A percentile compares a stretch with the other conserved stretches of the same genome.
phyloP scores from a whole-genome alignment of 2,888 invertebrate genomes.

The Rhagonycha fulva region DNA sequence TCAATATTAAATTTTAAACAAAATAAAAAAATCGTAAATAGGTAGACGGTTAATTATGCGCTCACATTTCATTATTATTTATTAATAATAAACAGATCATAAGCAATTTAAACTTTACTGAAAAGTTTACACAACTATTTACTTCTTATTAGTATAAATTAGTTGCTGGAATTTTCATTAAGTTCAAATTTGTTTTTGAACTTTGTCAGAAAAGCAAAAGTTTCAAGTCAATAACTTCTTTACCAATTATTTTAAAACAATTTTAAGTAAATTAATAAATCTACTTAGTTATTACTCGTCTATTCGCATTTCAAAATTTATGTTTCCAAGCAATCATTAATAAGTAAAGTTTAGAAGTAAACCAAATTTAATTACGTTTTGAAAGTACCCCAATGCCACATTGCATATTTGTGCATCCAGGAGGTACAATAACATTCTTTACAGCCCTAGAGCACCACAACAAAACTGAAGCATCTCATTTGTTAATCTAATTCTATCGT shows the following conservation, averaged over 20 bases:
- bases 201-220: neutral
- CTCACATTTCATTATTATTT: neutral
- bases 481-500: too few species aligned
- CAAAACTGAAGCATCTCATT: too few species aligned
- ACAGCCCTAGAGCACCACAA: too few species aligned
- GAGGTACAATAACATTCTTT: too few species aligned
- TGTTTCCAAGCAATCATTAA: neutral
- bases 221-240: neutral
- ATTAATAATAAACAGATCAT: neutral
- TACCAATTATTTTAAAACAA: neutral
- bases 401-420: too few species aligned
- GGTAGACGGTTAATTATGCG: neutral
- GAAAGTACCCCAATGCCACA: too few species aligned
- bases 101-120: neutral
- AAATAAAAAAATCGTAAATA: neutral
- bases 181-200: conserved; percentile 1
- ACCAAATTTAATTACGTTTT: neutral
- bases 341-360: neutral
- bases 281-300: neutral
- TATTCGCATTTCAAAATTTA: neutral
- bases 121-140: conserved; percentile 9
- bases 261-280: neutral
- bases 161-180: conserved; percentile 15
- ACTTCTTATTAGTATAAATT: conserved; percentile 10
- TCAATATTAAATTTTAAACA: neutral